Evolutionary conservation across 2,888 invertebrate genomes (phyloP), one percentile per base, ranked within the genome.

Genomic region (Prenolepis imparis): DNA sequence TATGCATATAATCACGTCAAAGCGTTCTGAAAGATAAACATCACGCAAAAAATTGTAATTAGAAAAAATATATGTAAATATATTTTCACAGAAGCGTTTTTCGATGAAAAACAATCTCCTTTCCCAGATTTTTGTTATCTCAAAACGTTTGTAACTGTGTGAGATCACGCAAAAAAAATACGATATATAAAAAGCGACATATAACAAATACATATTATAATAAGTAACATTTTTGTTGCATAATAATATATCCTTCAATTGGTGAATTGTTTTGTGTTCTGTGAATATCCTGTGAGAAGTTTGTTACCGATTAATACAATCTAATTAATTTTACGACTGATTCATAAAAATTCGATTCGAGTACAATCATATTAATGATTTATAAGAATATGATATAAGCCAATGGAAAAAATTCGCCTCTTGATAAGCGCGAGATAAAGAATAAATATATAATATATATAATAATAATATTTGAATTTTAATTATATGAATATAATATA

Each of bases 181-280:
- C 39, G 0, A 15, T 24, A 21, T 36, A n/a, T 48, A n/a, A 28
- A 74, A 63, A 18, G 24, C 21, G 18, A 75, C 55, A n/a, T 12
- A 55, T 11, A n/a, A n/a, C 21, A 52, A 28, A 28, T 24, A 52
- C 21, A 63, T 18, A 48, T 4, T 9, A 48, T 44, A 18, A 18
- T 0, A 63, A 74, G 63, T 32, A 44, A 48, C 48, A 36, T 36
- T 1, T 41, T n/a, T 63, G 3, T 48, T 36, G 32, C 24, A 52
- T 18, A 64, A 52, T 24, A n/a, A 36, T 32, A 32, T 6, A 74
- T 24, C 21, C 48, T 63, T 11, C 11, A 21, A 48, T 52, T 67
- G 41, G 67, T 77, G 41, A 77, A 48, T 67, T 73, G 44, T 61
- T 41, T 15, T n/a, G 77, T 77, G 77, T 57, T 55, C 21, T 9